Conservation (phyloP, 2,888 invertebrate species). For the Rotaria magnacalcarata region DNA sequence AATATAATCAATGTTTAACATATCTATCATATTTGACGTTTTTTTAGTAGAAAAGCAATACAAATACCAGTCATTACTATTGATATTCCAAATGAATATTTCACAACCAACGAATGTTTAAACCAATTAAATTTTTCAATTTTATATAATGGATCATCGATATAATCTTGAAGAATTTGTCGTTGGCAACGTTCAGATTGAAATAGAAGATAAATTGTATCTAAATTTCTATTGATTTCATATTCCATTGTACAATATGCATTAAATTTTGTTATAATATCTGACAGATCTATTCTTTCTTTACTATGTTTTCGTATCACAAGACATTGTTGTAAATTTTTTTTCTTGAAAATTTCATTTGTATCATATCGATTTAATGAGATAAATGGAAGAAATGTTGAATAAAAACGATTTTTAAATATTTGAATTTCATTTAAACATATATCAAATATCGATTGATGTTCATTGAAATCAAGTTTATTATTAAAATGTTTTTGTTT, state of each 20-base stretch:
- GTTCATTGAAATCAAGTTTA: neutral
- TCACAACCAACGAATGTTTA: neutral
- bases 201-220: neutral
- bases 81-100: neutral
- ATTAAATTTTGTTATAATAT: neutral
- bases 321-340: neutral
- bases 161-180: neutral
- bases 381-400: neutral
- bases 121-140: constrained; percentile 2
- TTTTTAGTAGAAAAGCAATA: neutral
- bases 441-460: neutral
- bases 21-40: neutral
- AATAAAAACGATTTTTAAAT: neutral
- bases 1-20: too few relatives aligned
- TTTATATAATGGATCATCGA: neutral
- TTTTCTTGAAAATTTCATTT: neutral
- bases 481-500: neutral
- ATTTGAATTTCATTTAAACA: neutral
- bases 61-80: constrained; percentile 12
- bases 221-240: neutral
- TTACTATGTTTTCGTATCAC: neutral
- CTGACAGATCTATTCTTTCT: neutral
- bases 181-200: neutral
- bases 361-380: neutral
- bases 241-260: neutral